phyloP scores from a whole-genome alignment of 2,888 invertebrate genomes.

The Agriotes lineatus region DNA sequence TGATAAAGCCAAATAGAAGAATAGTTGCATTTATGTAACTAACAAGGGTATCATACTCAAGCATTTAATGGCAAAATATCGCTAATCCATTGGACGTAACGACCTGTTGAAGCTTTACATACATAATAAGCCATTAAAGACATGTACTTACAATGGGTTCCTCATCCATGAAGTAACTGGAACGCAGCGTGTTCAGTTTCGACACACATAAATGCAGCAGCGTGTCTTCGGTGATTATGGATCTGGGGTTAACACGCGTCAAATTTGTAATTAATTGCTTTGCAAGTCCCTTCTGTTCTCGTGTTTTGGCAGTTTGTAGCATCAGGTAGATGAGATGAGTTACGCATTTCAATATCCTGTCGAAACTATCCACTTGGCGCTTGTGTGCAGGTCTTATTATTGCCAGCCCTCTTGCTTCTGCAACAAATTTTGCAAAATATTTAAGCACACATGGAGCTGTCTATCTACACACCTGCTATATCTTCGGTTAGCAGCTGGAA shows the following conservation, averaged over 20 bases:
- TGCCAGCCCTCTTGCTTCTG: slow-evolving; percentile 69
- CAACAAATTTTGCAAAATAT: slow-evolving; percentile 52
- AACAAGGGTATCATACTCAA: no score
- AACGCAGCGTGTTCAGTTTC: slow-evolving; percentile 81
- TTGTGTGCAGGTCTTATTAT: slow-evolving; percentile 77
- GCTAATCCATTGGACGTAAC: no score
- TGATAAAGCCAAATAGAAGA: no score
- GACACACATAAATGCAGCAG: slow-evolving; percentile 87
- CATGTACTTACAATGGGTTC: slow-evolving; percentile 63
- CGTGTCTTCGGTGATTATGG: slow-evolving; percentile 81
- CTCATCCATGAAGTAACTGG: slow-evolving; percentile 82
- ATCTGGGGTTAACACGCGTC: slow-evolving; percentile 75
- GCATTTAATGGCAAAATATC: no score
- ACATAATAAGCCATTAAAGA: slow-evolving; percentile 17
- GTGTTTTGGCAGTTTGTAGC: slow-evolving; percentile 71
- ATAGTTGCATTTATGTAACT: no score
- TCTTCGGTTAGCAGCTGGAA: slow-evolving; percentile 76
- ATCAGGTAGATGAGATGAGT: slow-evolving; percentile 83
- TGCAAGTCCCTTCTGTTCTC: slow-evolving; percentile 67
- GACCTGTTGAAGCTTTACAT: no score
- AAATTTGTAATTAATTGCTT: slow-evolving; percentile 69
- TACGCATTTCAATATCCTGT: slow-evolving; percentile 83
- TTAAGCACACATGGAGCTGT: neutral
- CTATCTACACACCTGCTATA: slow-evolving; percentile 65
- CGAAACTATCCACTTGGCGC: slow-evolving; percentile 85